Evolutionary conservation across 2,113 vertebrate species (phyloP).

Genomic region (Hyaena hyaena): DNA sequence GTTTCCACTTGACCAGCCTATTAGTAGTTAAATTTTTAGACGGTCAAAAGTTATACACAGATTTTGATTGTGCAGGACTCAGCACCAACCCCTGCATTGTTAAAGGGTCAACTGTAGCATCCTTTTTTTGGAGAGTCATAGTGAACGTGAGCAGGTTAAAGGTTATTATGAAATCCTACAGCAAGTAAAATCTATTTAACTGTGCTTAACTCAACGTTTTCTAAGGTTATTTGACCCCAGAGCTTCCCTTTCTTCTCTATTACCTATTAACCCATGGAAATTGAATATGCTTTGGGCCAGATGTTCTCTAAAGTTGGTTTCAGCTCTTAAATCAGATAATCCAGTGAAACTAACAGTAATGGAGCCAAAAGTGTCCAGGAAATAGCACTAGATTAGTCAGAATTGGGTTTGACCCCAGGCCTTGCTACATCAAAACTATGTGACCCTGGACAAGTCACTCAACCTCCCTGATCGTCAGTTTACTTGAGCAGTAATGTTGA

Average conservation of each 20-base stretch:
- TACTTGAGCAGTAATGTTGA: not conserved
- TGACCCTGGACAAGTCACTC: not conserved
- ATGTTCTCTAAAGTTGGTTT: not conserved
- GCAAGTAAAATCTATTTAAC: slow-evolving; percentile 21
- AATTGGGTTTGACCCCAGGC: not conserved
- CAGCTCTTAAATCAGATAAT: not conserved
- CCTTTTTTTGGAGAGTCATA: not conserved
- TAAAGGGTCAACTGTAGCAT: not conserved
- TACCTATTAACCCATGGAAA: slow-evolving; percentile 3
- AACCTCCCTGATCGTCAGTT: slow-evolving; percentile 30
- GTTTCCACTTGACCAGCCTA: not conserved
- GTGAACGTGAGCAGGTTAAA: slow-evolving; percentile 37
- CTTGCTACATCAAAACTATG: not conserved
- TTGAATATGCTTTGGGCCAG: not conserved
- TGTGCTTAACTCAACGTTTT: slow-evolving; percentile 30
- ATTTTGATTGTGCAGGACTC: not conserved
- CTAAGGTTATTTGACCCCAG: slow-evolving; percentile 11
- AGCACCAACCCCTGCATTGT: not conserved
- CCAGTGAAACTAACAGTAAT: slow-evolving; percentile 2
- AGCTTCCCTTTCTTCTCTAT: not conserved
- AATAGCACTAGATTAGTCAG: slow-evolving; percentile 52
- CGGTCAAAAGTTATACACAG: not conserved
- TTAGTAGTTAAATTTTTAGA: not conserved
- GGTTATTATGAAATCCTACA: slow-evolving; percentile 35
- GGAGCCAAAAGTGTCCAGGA: slow-evolving; percentile 10